Evolutionary conservation across 2,797 vertebrate species (phyloP).

Genomic region (Diplodus puntazzo): DNA sequence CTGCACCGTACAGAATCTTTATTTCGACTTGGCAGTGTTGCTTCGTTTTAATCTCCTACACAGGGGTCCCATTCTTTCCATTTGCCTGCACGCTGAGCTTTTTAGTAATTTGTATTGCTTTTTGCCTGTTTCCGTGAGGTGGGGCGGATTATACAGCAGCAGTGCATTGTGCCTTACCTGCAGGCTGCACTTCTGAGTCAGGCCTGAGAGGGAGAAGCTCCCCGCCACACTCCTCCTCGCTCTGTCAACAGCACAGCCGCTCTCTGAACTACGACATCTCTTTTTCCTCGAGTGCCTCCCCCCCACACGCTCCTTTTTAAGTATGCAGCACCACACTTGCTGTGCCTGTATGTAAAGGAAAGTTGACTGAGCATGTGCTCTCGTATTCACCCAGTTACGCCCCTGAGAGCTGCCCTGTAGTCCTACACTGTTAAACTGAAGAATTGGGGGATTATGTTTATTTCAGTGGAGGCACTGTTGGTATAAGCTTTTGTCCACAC

Average conservation of each 20-base stretch:
- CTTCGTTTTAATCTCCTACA: slow-evolving; percentile 42
- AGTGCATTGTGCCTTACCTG: slow-evolving; percentile 28
- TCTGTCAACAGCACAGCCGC: slow-evolving; percentile 33
- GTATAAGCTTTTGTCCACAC: neutral
- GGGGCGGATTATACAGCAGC: slow-evolving; percentile 30
- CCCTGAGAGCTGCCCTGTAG: slow-evolving; percentile 44
- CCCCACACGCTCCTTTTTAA: slow-evolving; percentile 10
- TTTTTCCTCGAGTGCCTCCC: slow-evolving; percentile 20
- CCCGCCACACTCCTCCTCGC: slow-evolving; percentile 30
- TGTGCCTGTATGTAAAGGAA: slow-evolving; percentile 38
- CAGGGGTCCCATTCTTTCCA: slow-evolving; percentile 11
- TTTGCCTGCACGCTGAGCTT: slow-evolving; percentile 35
- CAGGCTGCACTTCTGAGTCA: slow-evolving; percentile 43
- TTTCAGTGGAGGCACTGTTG: slow-evolving; percentile 9
- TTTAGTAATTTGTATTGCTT: slow-evolving; percentile 23
- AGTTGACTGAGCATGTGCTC: slow-evolving; percentile 43
- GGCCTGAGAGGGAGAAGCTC: slow-evolving; percentile 37
- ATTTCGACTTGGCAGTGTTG: slow-evolving; percentile 15
- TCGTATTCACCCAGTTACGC: slow-evolving; percentile 34
- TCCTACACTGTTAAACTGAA: slow-evolving; percentile 37
- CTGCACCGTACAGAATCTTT: slow-evolving; percentile 13
- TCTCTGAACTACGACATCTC: slow-evolving; percentile 43
- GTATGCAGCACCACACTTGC: slow-evolving; percentile 36
- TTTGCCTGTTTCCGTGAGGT: slow-evolving; percentile 6
- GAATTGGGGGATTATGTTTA: slow-evolving; percentile 39